Evolutionary conservation across 1,140 invertebrate genomes (phyloP), one percentile per base, ranked within the genome.

Genomic region (Brachionus sp.): DNA sequence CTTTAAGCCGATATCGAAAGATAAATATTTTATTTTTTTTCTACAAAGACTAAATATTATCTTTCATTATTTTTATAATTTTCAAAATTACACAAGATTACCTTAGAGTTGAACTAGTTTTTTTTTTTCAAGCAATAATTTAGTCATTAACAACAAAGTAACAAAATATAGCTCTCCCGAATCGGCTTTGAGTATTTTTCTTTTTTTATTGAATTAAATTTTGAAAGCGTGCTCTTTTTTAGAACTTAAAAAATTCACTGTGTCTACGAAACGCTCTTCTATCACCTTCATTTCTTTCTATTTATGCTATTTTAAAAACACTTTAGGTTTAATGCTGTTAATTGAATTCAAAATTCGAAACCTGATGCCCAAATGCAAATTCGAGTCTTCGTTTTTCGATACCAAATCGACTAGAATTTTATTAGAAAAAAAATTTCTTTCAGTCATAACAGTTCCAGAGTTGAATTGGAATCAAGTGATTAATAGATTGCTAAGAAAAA

Each of bases 41-140:
- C 33, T 23, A 33, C 16, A 70, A 37, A 42, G 29, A 70, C 13
- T 12, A 70, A 70, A 70, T 70, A 70, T 70, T 70, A 70, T 70
- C 66, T 70, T 70, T 70, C 13, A 39, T 39, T 70, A 19, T 70
- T 70, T 37, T 70, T 70, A 39, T 70, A 19, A 39, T 70, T 70
- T 70, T 16, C 7, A 42, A 70, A 70, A 70, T 70, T 70, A 39
- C 66, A 70, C 66, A 70, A 70, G 66, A 70, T 70, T 70, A 70
- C 66, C 35, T 70, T 70, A 70, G 29, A 37, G 13, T 70, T 70
- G 66, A 70, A 70, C 66, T 70, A 70, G 66, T 70, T 70, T 37
- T 70, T 68, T 13, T 66, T 13, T 9, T 23, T 64, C 50, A 13
- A 19, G 39, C 39, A 10, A 42, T 42, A 57, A 57, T 57, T 57